phyloP scores from a whole-genome alignment of 2,113 vertebrate genomes.

The Mastomys natalensis region DNA sequence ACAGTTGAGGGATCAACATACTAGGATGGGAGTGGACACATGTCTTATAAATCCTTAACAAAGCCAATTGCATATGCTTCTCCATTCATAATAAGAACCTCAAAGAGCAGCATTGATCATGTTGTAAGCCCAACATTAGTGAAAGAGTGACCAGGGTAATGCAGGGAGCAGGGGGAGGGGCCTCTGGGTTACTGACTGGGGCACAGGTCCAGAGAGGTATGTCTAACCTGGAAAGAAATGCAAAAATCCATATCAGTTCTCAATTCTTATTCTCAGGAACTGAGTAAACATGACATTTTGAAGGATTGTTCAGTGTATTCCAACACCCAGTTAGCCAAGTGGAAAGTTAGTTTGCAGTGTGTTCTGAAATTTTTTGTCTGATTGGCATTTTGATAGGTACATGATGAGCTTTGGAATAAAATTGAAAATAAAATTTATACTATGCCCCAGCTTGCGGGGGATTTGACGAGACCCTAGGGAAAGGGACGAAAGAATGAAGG shows the following conservation, averaged over 20 bases:
- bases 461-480: too few relatives aligned
- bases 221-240: neutral
- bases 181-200: neutral
- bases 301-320: too few relatives aligned
- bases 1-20: neutral
- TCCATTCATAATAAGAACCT: neutral
- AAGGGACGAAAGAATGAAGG: too few relatives aligned
- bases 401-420: neutral
- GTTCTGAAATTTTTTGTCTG: neutral
- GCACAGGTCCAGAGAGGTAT: fast-evolving
- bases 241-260: neutral
- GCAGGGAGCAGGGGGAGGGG: too few relatives aligned
- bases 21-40: fast-evolving
- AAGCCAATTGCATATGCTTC: neutral
- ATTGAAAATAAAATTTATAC: neutral
- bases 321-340: neutral
- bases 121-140: neutral
- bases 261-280: neutral
- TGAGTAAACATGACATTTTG: neutral
- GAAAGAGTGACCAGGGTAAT: fast-evolving
- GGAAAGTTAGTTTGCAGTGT: neutral
- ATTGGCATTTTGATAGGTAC: neutral
- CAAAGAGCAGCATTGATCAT: neutral
- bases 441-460: too few relatives aligned
- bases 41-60: neutral